Evolutionary conservation across 2,888 invertebrate genomes (phyloP), one percentile per base, ranked within the genome.

Genomic region (Cephus spinipes): DNA sequence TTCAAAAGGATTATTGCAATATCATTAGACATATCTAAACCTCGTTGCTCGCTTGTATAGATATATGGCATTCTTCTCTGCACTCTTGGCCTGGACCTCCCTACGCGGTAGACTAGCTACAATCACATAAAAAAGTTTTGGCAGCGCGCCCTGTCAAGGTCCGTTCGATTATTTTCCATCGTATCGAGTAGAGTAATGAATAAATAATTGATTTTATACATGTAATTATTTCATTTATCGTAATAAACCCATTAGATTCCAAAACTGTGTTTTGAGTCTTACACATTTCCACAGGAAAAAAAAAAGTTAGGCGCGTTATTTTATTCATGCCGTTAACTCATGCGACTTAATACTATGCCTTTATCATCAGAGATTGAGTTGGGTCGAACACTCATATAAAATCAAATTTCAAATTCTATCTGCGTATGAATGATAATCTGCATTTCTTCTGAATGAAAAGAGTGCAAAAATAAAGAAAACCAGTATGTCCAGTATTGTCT

Each of bases 41-140:
- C 32, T 33, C 33, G 32, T 71, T 71, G 31, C 71, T 71, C 31
- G 33, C 33, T 71, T 71, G 71, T 55, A 55, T 76, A 76, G 73
- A 79, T 81, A 79, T 75, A 81, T 86, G 86, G 85, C 85, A 85
- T 85, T 86, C 85, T 86, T 85, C 81, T 84, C 83, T 79, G 81
- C 83, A 83, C 82, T 84, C 80, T 80, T 74, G 79, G 79, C 75
- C 76, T 80, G 73, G 77, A 84, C 74, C 77, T 82, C 77, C 75
- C 76, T 81, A 79, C 78, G 83, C 81, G 82, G 85, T 83, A 77
- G 83, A 85, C 81, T 79, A 86, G 81, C 86, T 86, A 85, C 83
- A 81, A 85, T 86, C 85, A 85, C 85, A 85, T 82, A 78, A 84
- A 81, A 82, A 79, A 78, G 77, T 81, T 84, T 79, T 85, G 86